Conservation (phyloP, 1,140 invertebrate species). For the Brevipalpus yothersi region DNA sequence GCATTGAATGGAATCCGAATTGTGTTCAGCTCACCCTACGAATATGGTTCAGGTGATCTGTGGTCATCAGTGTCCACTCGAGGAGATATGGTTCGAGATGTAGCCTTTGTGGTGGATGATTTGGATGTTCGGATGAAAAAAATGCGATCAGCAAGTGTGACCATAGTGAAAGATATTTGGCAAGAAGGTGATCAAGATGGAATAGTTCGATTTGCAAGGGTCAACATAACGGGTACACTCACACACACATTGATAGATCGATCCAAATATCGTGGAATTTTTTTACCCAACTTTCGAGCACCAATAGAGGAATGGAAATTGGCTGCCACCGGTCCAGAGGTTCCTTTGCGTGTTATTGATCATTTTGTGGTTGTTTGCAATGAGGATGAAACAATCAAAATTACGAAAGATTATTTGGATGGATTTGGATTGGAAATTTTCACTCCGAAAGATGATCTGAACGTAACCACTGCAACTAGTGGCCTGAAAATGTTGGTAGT, state of each 20-base stretch:
- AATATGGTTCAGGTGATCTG: slow-evolving; percentile 22
- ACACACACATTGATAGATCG: slow-evolving; percentile 84
- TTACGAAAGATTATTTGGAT: slow-evolving; percentile 64
- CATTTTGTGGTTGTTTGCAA: slow-evolving; percentile 94
- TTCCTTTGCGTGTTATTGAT: slow-evolving; percentile 65
- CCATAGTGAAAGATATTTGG: slow-evolving; percentile 1
- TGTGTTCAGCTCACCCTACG: slow-evolving; percentile 49
- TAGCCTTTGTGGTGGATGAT: slow-evolving; percentile 85
- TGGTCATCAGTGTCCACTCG: slow-evolving; percentile 48
- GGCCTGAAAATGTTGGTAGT: slow-evolving; percentile 84
- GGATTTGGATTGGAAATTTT: slow-evolving; percentile 86
- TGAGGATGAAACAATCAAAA: slow-evolving; percentile 60
- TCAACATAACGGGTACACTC: slow-evolving; percentile 92
- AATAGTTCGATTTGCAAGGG: slow-evolving; percentile 46
- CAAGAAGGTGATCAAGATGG: slow-evolving; percentile 4
- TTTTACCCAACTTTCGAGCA: slow-evolving; percentile 60
- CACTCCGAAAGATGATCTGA: slow-evolving; percentile 93
- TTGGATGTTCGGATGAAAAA: slow-evolving; percentile 29
- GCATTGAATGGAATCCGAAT: slow-evolving; percentile 80
- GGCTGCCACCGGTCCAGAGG: slow-evolving; percentile 11
- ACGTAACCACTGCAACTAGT: slow-evolving; percentile 87
- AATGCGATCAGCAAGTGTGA: neutral
- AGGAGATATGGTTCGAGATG: slow-evolving; percentile 88
- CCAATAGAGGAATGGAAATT: slow-evolving; percentile 23
- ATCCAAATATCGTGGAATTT: slow-evolving; percentile 50